Conservation (phyloP, 1,140 invertebrate genomes). For the Drosophila arawakana region DNA sequence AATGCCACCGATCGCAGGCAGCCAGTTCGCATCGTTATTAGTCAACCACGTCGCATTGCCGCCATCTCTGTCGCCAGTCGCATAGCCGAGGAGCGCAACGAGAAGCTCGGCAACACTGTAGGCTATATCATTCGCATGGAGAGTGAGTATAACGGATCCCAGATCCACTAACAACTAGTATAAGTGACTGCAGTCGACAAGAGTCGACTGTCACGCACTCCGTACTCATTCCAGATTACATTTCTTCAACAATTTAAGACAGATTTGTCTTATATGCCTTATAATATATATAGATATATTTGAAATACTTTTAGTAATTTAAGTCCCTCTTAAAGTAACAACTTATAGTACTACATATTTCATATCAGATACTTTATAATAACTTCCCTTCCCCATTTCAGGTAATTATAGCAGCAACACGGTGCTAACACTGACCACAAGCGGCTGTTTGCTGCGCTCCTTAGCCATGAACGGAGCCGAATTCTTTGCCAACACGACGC, state of each 20-base stretch:
- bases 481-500: conserved; percentile 88
- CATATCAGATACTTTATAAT: background rate
- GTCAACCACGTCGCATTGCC: conserved; percentile 95
- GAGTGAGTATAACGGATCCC: conserved; percentile 61
- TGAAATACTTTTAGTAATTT: no score
- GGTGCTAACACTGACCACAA: conserved; percentile 73
- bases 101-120: conserved; percentile 93
- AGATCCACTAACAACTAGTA: background rate
- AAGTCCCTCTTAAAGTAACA: no score
- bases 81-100: conserved; percentile 93
- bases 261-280: background rate
- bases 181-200: background rate
- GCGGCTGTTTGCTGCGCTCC: conserved; percentile 73
- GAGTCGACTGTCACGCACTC: no score
- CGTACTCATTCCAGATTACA: no score
- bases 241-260: no score
- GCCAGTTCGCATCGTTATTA: conserved; percentile 94
- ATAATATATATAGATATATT: no score
- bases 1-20: conserved; percentile 87
- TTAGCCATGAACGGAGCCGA: conserved; percentile 81
- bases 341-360: no score
- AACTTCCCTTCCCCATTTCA: background rate
- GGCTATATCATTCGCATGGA: conserved; percentile 98
- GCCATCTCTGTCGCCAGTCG: conserved; percentile 94
- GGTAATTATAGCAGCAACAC: conserved; percentile 64